Percentiles rank a stretch among this genome's conserved stretches.
Evolutionary conservation across 2,797 vertebrate species (phyloP).

Genomic region (Xenentodon cancila): DNA sequence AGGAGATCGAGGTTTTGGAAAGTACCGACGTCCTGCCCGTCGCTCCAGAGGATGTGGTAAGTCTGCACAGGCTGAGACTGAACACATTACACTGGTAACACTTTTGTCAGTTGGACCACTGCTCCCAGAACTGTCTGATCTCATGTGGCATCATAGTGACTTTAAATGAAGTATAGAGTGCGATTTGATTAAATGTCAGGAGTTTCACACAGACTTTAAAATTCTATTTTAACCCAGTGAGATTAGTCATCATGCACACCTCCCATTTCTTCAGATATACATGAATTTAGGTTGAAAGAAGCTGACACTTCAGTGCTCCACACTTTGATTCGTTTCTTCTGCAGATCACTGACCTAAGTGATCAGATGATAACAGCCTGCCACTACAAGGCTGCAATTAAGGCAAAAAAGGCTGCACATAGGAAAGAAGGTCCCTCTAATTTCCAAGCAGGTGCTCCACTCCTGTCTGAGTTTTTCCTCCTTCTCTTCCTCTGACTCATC

Average conservation of each 20-base stretch:
- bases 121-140: no score
- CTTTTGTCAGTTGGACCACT: no score
- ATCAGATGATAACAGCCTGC: no score
- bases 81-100: no score
- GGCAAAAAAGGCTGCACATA: no score
- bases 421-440: background rate
- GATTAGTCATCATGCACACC: background rate
- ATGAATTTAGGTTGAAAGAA: no score
- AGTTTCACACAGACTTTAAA: background rate
- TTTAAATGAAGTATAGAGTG: no score
- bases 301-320: no score
- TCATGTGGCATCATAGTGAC: no score
- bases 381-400: no score
- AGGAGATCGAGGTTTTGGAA: conserved; percentile 93
- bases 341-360: conserved; percentile 33
- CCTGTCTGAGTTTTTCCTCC: conserved; percentile 19
- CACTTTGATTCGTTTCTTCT: background rate
- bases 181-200: background rate
- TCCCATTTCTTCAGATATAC: background rate
- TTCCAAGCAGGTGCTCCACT: conserved; percentile 49
- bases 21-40: conserved; percentile 83
- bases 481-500: conserved; percentile 29
- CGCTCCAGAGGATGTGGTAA: conserved; percentile 81
- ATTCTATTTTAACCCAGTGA: background rate
- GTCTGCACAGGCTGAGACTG: conserved; percentile 22